A percentile compares a stretch with the other conserved stretches of the same genome.
Conservation (phyloP, 2,113 vertebrate genomes). For the Protomyctophum bolini region DNA sequence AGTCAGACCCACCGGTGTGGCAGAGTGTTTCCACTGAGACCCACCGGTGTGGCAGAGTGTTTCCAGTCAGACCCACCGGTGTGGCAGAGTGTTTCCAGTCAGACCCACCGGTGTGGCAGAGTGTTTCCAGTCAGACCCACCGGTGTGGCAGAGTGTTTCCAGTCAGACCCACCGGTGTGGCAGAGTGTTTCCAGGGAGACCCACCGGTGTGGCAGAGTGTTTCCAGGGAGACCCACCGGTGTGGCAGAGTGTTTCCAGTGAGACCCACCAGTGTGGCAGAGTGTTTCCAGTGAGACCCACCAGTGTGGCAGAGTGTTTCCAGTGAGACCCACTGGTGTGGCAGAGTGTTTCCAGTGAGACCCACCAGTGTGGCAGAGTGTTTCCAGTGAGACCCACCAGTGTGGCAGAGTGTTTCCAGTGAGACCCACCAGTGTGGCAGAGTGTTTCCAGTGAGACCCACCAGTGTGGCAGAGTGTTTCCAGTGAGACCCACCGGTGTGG, state of each 20-base stretch:
- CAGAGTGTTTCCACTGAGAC: not conserved
- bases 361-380: not conserved
- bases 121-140: not conserved
- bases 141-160: not conserved
- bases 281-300: not conserved
- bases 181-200: not conserved
- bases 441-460: not conserved
- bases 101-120: not conserved
- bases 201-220: not conserved
- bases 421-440: not conserved
- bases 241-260: not conserved
- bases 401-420: not conserved
- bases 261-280: not conserved
- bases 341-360: too few relatives aligned
- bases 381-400: not conserved
- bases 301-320: not conserved
- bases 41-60: not conserved
- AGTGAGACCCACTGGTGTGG: too few relatives aligned
- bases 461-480: not conserved
- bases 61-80: not conserved
- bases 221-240: not conserved
- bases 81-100: not conserved
- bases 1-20: not conserved
- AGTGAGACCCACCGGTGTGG: too few relatives aligned
- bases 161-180: not conserved